These are phyloP conservation scores for Cyrtodaria siliqua DNA, from an alignment of 2,888 invertebrate genomes.

Conservation along the genomic window DNA sequence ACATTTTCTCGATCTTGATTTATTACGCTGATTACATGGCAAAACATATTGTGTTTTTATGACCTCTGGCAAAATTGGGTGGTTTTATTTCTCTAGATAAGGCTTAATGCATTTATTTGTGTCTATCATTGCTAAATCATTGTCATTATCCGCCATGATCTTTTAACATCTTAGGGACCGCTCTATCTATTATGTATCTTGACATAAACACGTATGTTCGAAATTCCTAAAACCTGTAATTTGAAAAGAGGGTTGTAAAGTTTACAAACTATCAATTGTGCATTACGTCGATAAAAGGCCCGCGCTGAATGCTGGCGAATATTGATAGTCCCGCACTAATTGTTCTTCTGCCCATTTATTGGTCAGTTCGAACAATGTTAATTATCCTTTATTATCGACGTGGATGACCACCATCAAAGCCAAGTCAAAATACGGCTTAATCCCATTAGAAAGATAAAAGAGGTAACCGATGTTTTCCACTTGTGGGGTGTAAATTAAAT, in stretches of 20 bases:
- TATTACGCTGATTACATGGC: conserved; percentile 13
- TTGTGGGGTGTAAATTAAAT: conserved; percentile 60
- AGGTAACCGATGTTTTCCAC: conserved; percentile 22
- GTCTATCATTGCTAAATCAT: conserved; percentile 60
- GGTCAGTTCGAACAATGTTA: conserved; percentile 54
- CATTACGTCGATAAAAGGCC: conserved; percentile 58
- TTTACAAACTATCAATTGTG: conserved; percentile 54
- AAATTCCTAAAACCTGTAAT: conserved; percentile 61
- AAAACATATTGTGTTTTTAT: conserved; percentile 25
- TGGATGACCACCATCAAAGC: conserved; percentile 64
- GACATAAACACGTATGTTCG: conserved; percentile 62
- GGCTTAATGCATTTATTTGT: conserved; percentile 44
- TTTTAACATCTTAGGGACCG: conserved; percentile 44
- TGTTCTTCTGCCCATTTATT: conserved; percentile 51
- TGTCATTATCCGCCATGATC: conserved; percentile 53
- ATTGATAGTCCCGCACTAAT: conserved; percentile 48
- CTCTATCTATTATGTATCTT: conserved; percentile 45
- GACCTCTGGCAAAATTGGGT: conserved; percentile 32
- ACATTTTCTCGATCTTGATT: conserved; percentile 10
- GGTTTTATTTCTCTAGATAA: conserved; percentile 24
- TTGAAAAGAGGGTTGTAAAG: conserved; percentile 53
- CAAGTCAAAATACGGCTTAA: conserved; percentile 28
- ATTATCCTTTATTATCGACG: conserved; percentile 57
- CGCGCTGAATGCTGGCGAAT: conserved; percentile 38
- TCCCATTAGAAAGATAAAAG: conserved; percentile 54